A percentile compares a stretch with the other conserved stretches of the same genome.
Conservation (phyloP, 1,140 invertebrate genomes). For the Cylas formicarius region DNA sequence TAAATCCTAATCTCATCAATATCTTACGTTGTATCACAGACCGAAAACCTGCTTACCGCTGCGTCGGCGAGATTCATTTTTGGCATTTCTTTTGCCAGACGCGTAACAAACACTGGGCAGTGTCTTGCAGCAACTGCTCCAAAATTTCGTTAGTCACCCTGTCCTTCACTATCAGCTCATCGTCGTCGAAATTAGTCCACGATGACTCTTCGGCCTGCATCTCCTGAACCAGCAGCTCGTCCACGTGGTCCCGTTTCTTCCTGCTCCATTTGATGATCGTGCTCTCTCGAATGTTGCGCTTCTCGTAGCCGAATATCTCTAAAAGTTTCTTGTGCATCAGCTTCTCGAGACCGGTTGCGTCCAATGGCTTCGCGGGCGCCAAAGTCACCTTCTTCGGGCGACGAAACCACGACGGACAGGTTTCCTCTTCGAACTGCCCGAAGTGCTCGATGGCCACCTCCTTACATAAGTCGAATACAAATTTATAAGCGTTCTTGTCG, state of each 20-base stretch:
- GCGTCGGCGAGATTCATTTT: too few relatives aligned
- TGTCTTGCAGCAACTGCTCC: constrained; percentile 55
- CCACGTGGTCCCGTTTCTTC: constrained; percentile 65
- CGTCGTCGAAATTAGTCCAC: constrained; percentile 65
- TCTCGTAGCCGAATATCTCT: constrained; percentile 51
- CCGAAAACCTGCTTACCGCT: too few relatives aligned
- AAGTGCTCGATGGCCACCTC: constrained; percentile 52
- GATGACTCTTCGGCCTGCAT: constrained; percentile 61
- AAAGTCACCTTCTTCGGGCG: constrained; percentile 41
- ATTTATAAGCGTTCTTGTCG: constrained; percentile 42
- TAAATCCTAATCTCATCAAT: too few relatives aligned
- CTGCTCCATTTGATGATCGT: constrained; percentile 58
- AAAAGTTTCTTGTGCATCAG: constrained; percentile 50
- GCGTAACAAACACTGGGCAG: constrained; percentile 38
- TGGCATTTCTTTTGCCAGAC: constrained; percentile 15
- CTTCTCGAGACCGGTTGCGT: constrained; percentile 43
- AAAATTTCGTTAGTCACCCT: constrained; percentile 57
- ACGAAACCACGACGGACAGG: constrained; percentile 50
- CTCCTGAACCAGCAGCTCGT: constrained; percentile 60
- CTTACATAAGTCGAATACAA: constrained; percentile 60
- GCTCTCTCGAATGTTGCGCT: constrained; percentile 46
- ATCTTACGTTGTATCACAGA: too few relatives aligned
- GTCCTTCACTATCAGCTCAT: constrained; percentile 62
- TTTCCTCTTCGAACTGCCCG: constrained; percentile 41
- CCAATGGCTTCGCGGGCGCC: constrained; percentile 42